Percentiles rank a stretch among this genome's conserved stretches.
phyloP scores from a whole-genome alignment of 2,797 vertebrate genomes.

The Pseudotriccus pelzelni region DNA sequence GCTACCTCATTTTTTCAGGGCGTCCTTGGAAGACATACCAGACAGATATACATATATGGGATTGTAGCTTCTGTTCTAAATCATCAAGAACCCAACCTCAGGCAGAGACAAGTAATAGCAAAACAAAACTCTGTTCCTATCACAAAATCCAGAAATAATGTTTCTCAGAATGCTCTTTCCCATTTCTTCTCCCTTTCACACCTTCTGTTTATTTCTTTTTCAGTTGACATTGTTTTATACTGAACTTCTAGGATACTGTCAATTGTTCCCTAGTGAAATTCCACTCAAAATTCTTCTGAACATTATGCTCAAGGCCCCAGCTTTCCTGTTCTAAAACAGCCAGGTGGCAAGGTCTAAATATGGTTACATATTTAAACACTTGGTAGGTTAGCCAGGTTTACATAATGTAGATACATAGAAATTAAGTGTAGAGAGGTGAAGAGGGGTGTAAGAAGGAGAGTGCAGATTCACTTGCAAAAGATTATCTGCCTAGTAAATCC shows the following conservation, averaged over 20 bases:
- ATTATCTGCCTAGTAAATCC: neutral
- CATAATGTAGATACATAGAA: neutral
- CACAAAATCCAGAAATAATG: neutral
- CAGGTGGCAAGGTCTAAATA: neutral
- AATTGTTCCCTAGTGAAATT: neutral
- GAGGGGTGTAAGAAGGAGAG: neutral
- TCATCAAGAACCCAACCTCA: neutral
- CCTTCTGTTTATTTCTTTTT: neutral
- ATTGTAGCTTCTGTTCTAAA: neutral
- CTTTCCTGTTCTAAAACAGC: neutral
- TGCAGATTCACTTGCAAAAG: neutral
- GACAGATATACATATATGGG: neutral
- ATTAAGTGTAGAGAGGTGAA: neutral
- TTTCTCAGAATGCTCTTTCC: neutral
- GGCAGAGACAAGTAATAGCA: neutral
- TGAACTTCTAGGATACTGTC: neutral
- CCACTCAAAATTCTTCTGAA: neutral
- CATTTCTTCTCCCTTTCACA: neutral
- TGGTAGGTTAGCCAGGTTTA: neutral
- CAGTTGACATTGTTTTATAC: neutral
- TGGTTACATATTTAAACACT: neutral
- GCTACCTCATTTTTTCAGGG: neutral
- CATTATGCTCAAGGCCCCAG: neutral
- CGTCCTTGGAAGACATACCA: neutral
- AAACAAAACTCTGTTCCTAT: neutral